phyloP scores from a whole-genome alignment of 2,797 vertebrate genomes.

The Leptatherina wallacei region DNA sequence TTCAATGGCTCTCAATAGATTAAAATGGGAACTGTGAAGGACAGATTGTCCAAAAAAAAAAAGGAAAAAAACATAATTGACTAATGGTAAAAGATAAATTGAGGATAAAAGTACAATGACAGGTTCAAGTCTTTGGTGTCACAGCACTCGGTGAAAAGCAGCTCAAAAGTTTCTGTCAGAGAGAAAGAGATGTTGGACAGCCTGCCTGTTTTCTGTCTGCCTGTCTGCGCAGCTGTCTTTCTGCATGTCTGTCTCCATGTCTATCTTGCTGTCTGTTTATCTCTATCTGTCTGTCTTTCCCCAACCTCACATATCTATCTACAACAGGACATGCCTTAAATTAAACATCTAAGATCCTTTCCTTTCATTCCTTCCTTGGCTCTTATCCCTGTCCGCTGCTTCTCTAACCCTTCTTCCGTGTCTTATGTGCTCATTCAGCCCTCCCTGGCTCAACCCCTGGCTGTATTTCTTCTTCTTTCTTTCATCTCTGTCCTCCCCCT shows the following conservation, averaged over 20 bases:
- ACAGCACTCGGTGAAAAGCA: conserved; percentile 40
- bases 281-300: conserved; percentile 29
- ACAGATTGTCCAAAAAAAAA: background rate
- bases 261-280: conserved; percentile 40
- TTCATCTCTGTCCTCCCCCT: conserved; percentile 69
- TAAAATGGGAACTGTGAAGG: conserved; percentile 38
- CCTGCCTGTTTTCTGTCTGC: conserved; percentile 31
- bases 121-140: conserved; percentile 46
- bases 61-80: conserved; percentile 16
- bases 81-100: conserved; percentile 56
- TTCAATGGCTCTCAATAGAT: conserved; percentile 46
- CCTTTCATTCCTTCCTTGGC: conserved; percentile 51
- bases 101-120: conserved; percentile 34
- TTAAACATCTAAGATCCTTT: conserved; percentile 63
- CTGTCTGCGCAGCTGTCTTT: conserved; percentile 35
- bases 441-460: conserved; percentile 54
- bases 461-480: conserved; percentile 62
- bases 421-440: conserved; percentile 48
- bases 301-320: conserved; percentile 47
- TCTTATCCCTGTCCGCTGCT: conserved; percentile 55
- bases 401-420: conserved; percentile 47
- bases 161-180: conserved; percentile 36
- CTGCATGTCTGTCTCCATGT: conserved; percentile 37
- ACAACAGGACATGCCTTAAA: conserved; percentile 52
- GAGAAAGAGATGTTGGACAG: conserved; percentile 25